Evolutionary conservation across 2,113 vertebrate genomes (phyloP).

Genomic region (Microtus richardsoni): DNA sequence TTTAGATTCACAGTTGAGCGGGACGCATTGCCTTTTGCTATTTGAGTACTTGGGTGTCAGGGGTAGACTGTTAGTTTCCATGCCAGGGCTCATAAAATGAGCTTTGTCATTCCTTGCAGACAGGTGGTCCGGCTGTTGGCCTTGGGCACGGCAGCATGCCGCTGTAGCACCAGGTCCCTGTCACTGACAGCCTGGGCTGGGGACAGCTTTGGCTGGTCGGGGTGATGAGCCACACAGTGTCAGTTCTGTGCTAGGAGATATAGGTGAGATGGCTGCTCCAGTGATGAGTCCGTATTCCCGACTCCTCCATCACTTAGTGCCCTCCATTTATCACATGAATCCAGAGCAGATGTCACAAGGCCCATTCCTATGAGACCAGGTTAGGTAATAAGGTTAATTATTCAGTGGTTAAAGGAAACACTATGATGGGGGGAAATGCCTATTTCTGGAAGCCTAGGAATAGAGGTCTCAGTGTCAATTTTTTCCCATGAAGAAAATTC

Average conservation of each 20-base stretch:
- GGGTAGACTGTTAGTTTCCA: slow-evolving; percentile 73
- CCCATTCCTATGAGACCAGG: slow-evolving; percentile 36
- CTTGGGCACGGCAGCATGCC: neutral
- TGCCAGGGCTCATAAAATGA: slow-evolving; percentile 73
- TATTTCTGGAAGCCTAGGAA: slow-evolving; percentile 28
- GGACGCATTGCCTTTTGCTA: slow-evolving; percentile 67
- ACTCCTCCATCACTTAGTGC: slow-evolving; percentile 23
- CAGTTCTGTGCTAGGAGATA: neutral
- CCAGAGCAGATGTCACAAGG: slow-evolving; percentile 57
- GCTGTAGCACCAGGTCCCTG: neutral
- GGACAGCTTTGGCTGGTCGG: neutral
- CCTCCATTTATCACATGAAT: slow-evolving; percentile 20
- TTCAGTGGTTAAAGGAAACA: slow-evolving; percentile 56
- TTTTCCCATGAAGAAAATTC: neutral
- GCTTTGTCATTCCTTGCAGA: slow-evolving; percentile 72
- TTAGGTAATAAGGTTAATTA: slow-evolving; percentile 66
- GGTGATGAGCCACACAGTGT: neutral
- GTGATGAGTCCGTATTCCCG: neutral
- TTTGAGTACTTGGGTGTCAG: slow-evolving; percentile 65
- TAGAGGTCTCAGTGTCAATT: neutral
- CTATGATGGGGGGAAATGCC: neutral
- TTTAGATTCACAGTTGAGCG: slow-evolving; percentile 30
- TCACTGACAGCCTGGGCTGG: neutral
- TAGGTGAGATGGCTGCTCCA: neutral
- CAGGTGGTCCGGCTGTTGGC: slow-evolving; percentile 76